Evolutionary conservation across 2,888 invertebrate species (phyloP).

Genomic region (Sympetrum striolatum): DNA sequence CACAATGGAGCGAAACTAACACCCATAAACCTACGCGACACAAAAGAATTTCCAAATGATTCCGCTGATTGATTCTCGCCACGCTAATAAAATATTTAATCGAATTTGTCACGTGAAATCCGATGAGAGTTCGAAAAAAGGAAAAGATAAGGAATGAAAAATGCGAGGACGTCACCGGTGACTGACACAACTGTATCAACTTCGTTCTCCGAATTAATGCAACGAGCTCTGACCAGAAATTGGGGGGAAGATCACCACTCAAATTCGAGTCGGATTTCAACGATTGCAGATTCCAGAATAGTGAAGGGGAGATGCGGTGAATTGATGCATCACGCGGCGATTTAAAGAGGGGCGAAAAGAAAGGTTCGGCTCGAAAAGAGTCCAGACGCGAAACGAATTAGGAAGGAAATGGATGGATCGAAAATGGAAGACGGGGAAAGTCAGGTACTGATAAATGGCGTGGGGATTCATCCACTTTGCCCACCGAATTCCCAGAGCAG

Average conservation of each 20-base stretch:
- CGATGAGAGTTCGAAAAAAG: neutral
- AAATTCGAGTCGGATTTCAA: neutral
- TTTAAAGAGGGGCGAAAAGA: neutral
- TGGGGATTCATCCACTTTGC: slow-evolving; percentile 32
- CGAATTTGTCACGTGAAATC: neutral
- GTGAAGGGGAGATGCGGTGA: neutral
- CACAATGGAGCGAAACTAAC: too few relatives aligned
- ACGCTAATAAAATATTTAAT: neutral
- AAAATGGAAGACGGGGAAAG: neutral
- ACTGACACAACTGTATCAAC: neutral
- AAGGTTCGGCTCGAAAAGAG: neutral
- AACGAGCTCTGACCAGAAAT: neutral
- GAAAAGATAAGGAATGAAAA: neutral
- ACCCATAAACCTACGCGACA: too few relatives aligned
- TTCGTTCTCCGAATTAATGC: neutral
- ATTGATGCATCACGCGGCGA: neutral
- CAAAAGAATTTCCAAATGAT: too few relatives aligned
- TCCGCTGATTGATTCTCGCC: too few relatives aligned
- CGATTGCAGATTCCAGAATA: neutral
- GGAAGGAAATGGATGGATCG: neutral
- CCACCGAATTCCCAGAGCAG: slow-evolving; percentile 5
- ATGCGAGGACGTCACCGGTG: neutral
- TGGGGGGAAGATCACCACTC: neutral
- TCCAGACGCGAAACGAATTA: neutral
- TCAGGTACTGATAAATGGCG: slow-evolving; percentile 10